A percentile compares a stretch with the other conserved stretches of the same genome.
These are phyloP conservation scores for Aphis gossypii DNA, from an alignment of 1,140 invertebrate species.

Conservation along the genomic window DNA sequence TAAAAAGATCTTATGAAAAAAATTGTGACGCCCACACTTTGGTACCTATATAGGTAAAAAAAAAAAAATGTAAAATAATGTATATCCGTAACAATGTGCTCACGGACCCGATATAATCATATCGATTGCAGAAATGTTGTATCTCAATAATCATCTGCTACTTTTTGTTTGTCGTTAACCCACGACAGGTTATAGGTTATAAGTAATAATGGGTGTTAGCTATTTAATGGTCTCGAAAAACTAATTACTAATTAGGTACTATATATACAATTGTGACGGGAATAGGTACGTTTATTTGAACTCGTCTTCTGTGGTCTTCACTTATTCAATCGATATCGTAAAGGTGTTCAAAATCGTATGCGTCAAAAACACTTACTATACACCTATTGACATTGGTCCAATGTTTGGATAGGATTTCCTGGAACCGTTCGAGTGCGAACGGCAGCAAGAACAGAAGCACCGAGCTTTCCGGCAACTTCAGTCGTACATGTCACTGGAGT, in stretches of 20 bases:
- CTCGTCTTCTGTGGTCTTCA: not conserved
- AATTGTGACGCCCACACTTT: too few relatives aligned
- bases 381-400: not conserved
- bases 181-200: not conserved
- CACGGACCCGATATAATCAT: not conserved
- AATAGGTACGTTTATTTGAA: not conserved
- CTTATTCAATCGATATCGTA: not conserved
- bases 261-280: not conserved
- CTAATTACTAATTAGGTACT: too few relatives aligned
- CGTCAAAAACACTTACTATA: not conserved
- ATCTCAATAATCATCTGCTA: not conserved
- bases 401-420: slow-evolving; percentile 1
- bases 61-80: too few relatives aligned
- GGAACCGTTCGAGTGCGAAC: slow-evolving; percentile 25
- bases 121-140: not conserved
- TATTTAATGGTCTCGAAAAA: not conserved
- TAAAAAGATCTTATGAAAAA: too few relatives aligned
- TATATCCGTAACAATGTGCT: too few relatives aligned
- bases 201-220: not conserved
- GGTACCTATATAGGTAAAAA: too few relatives aligned
- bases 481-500: not conserved
- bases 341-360: not conserved
- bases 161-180: not conserved
- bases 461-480: not conserved
- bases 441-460: not conserved